Evolutionary conservation across 2,888 invertebrate genomes (phyloP), one percentile per base, ranked within the genome.

Genomic region (Plagiodera versicolora): DNA sequence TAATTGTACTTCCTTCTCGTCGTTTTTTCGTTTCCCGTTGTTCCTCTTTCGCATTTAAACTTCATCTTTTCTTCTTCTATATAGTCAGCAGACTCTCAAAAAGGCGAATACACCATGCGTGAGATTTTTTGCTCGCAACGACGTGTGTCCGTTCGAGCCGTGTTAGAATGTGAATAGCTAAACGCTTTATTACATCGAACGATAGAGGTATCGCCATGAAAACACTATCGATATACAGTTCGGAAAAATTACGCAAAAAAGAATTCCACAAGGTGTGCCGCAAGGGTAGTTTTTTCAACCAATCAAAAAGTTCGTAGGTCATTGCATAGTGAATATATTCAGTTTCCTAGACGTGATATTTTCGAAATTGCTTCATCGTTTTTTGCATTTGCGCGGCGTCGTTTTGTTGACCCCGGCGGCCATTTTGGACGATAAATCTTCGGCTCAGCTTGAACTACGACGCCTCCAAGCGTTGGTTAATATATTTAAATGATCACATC

Each of bases 401-500:
- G 24, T 24, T 24, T 6, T 24, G 4, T 39, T 6, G 14, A 39
- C 39, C 39, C 14, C 39, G n/a, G 39, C 39, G 4, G 39, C 39
- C 39, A 39, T 39, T 39, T 39, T 39, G 39, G 6, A 14, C 14
- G 14, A 39, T 39, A 39, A 39, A 39, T 39, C 39, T 39, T 14
- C 14, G 3, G 39, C 39, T 4, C 63, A 60, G 63, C 63, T 44
- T 63, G 63, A 65, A 61, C 61, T 62, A 63, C 54, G 67, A 64
- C 65, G 59, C 67, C 65, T 63, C 52, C 55, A 50, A 63, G 63
- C 65, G 61, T 58, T 52, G 46, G 64, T 58, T 67, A 67, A 67
- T 67, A 60, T 63, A 65, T 67, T 67, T 67, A 66, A 67, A 67
- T 56, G 64, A 67, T 63, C 56, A 56, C 56, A 55, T 60, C 39